A percentile compares a stretch with the other conserved stretches of the same genome.
phyloP scores from a whole-genome alignment of 64 coral and sea anemone genomes.

The Stichodactyla helianthus region DNA sequence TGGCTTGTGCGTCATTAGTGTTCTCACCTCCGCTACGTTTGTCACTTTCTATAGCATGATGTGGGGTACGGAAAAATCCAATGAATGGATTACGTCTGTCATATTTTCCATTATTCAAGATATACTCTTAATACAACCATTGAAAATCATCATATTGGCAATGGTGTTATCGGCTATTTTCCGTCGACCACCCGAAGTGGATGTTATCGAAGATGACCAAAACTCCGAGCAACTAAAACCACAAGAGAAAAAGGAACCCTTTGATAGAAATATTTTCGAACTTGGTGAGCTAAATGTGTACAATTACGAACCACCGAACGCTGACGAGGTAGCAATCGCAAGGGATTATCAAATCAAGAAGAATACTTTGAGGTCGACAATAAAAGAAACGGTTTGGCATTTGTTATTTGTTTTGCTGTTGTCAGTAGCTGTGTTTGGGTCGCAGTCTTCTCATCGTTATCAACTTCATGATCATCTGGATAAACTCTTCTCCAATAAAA shows the following conservation, averaged over 20 bases:
- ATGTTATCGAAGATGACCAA: slow-evolving; percentile 15
- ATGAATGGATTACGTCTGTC: slow-evolving; percentile 62
- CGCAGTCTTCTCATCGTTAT: slow-evolving; percentile 22
- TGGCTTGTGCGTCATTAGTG: slow-evolving; percentile 13
- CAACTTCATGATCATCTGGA: slow-evolving; percentile 1
- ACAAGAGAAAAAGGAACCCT: neutral
- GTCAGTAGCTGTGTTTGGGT: neutral
- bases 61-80: slow-evolving; percentile 73
- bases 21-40: slow-evolving; percentile 42
- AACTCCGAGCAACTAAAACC: neutral
- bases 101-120: slow-evolving; percentile 66
- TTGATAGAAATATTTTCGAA: no score
- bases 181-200: slow-evolving; percentile 67
- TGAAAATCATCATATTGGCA: slow-evolving; percentile 60
- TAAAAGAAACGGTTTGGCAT: slow-evolving; percentile 12
- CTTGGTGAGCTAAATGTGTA: neutral
- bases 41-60: slow-evolving; percentile 67
- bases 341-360: neutral
- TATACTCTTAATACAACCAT: slow-evolving; percentile 59
- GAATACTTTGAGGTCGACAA: neutral
- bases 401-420: neutral
- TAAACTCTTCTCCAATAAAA: slow-evolving; percentile 7
- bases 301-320: neutral
- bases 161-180: slow-evolving; percentile 53
- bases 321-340: neutral